Evolutionary conservation across 2,113 vertebrate genomes (phyloP), one percentile per base, ranked within the genome.

Genomic region (Solea senegalensis): DNA sequence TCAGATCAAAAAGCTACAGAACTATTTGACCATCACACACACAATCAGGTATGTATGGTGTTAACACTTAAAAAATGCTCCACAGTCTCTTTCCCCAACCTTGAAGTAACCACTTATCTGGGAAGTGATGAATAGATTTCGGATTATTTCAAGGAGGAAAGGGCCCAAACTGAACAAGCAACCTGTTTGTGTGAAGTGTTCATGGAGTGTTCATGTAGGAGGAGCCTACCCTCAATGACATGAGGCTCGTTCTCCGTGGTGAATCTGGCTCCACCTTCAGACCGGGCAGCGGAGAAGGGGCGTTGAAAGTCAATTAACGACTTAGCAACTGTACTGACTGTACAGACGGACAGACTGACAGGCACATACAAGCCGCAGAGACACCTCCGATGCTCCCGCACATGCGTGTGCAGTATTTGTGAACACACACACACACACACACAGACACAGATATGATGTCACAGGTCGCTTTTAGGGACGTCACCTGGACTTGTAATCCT

Each of bases 151-250:
- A 77, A 69, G 64, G 41, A 50, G 13, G 16, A 72, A 67, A 55
- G 7, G 8, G 56, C 39, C 73, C 16, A 74, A 59, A 53, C 1
- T 58, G 39, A 8, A 68, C 4, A 70, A 60, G 39, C 62, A 70
- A 61, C 62, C 62, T 67, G 34, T 70, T 66, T 1, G 14, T 49
- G 5, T 14, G 9, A 49, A 54, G 52, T 50, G 44, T 78, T 65
- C 21, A 58, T 46, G 50, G 62, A 78, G 70, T 55, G 27, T 78
- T 65, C 27, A 58, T 66, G 57, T 53, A 51, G 58, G 52, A 54
- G 58, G 16, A 70, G 49, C 86, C 62, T 89, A 93, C 91, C 92
- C 86, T 90, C 72, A 87, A 93, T 93, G 85, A 92, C 72, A 61
- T 70, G 65, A 64, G 92, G 90, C 59, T 91, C 72, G 61, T 79